Base-by-base conservation (phyloP, 1,140 invertebrate species). In the Meloidogyne chitwoodi region DNA sequence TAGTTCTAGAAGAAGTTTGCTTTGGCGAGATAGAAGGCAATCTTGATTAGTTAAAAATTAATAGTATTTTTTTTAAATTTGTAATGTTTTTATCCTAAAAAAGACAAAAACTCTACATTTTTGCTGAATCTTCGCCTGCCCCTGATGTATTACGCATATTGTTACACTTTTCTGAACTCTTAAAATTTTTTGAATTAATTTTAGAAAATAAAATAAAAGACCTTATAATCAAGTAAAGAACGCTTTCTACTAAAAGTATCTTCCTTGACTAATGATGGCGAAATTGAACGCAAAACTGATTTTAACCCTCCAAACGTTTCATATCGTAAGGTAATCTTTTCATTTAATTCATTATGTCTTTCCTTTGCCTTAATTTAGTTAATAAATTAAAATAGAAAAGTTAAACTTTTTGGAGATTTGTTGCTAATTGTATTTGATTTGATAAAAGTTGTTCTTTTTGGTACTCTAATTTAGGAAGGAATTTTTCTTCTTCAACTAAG, bases 401-500 rank as follows among this genome's bases (percentile, higher is more conserved):
- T 16, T 48, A 19, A 56, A 56, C 48, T 14, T n/a, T 56, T 22
- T n/a, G 48, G n/a, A 56, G 19, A 56, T 56, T 56, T 8, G 5
- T 56, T 56, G n/a, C 48, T 6, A 56, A 56, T 56, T 56, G 48
- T 56, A 0, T 56, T 22, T 56, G 19, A 56, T 56, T 56, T 22
- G 19, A 19, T 56, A 56, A 56, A 56, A 38, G 69, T 27, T 64
- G 62, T 56, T 44, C 76, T 38, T 78, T 68, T 61, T 83, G 70
- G 3, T 61, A 10, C 22, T 77, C 24, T 26, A 69, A 66, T 34
- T 68, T 41, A 16, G n/a, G 11, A 31, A 81, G 63, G 16, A 56
- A 26, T 27, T 68, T 64, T 38, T 56, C 48, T 63, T 83, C 80
- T n/a, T 83, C 79, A 11, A 29, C 29, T 22, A 82, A 72, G 8